Percentiles rank a stretch among this genome's conserved stretches.
Evolutionary conservation across 2,888 invertebrate genomes (phyloP).

Genomic region (Harpalus rubripes): DNA sequence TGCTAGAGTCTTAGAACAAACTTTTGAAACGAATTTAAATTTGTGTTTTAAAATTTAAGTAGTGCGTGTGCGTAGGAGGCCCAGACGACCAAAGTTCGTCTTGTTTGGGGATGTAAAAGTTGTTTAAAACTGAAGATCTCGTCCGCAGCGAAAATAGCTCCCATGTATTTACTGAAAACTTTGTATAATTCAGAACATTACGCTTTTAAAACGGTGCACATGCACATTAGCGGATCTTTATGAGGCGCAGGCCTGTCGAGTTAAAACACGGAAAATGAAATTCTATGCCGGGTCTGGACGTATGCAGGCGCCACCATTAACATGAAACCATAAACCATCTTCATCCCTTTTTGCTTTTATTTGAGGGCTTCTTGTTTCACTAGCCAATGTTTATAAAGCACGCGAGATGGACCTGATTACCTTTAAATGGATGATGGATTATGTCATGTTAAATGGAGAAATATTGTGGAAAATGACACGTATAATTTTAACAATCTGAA

Average conservation of each 20-base stretch:
- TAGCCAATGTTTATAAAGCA: neutral
- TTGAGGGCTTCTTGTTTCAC: constrained; percentile 43
- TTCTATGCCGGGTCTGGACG: constrained; percentile 11
- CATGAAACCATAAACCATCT: constrained; percentile 46
- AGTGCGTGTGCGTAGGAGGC: constrained; percentile 32
- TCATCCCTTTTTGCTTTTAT: constrained; percentile 8
- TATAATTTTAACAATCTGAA: neutral
- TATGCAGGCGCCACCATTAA: constrained; percentile 53
- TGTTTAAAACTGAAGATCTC: constrained; percentile 52
- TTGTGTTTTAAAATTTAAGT: constrained; percentile 32
- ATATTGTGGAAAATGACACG: neutral
- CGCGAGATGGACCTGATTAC: neutral
- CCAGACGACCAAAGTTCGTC: constrained; percentile 25
- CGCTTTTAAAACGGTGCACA: constrained; percentile 57
- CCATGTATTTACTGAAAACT: constrained; percentile 62
- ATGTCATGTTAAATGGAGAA: neutral
- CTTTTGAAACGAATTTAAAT: constrained; percentile 44
- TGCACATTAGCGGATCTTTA: constrained; percentile 52
- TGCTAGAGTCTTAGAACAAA: too few species aligned
- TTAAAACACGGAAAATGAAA: constrained; percentile 57
- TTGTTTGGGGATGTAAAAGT: constrained; percentile 58
- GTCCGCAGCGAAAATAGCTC: constrained; percentile 53
- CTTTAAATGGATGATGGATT: constrained; percentile 3
- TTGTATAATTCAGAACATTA: constrained; percentile 62
- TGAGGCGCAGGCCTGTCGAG: constrained; percentile 11